Percentiles rank a stretch among this genome's conserved stretches.
These are phyloP conservation scores for Helicolenus hilgendorfi DNA, from an alignment of 2,797 vertebrate species.

Conservation along the genomic window DNA sequence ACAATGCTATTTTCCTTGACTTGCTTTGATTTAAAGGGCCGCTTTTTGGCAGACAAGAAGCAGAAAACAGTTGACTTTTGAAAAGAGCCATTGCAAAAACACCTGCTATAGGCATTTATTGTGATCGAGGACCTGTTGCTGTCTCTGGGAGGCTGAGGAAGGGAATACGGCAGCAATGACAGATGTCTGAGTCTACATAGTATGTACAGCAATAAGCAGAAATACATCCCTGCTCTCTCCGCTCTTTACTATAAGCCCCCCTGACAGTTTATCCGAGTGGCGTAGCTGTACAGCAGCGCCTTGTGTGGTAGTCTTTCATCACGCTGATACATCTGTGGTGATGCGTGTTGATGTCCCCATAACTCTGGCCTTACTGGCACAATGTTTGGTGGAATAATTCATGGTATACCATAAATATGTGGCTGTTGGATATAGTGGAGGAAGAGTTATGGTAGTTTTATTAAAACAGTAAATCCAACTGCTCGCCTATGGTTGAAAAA, in stretches of 20 bases:
- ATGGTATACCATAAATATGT: slow-evolving; percentile 78
- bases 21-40: slow-evolving; percentile 55
- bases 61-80: slow-evolving; percentile 32
- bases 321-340: slow-evolving; percentile 76
- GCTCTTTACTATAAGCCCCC: slow-evolving; percentile 6
- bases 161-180: slow-evolving; percentile 43
- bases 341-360: slow-evolving; percentile 77
- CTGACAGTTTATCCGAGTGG: slow-evolving; percentile 70
- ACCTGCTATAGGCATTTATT: slow-evolving; percentile 58
- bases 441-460: slow-evolving; percentile 82
- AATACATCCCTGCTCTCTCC: slow-evolving; percentile 3
- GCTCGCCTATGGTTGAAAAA: slow-evolving; percentile 32
- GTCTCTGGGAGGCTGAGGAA: slow-evolving; percentile 10
- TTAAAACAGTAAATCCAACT: slow-evolving; percentile 85
- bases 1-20: slow-evolving; percentile 15
- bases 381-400: slow-evolving; percentile 84
- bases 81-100: slow-evolving; percentile 53
- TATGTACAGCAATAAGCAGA: slow-evolving; percentile 46
- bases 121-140: slow-evolving; percentile 68
- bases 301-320: slow-evolving; percentile 74
- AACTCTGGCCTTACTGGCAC: slow-evolving; percentile 76
- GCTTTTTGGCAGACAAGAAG: slow-evolving; percentile 7
- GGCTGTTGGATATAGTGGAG: slow-evolving; percentile 36
- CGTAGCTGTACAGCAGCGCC: slow-evolving; percentile 12
- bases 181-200: slow-evolving; percentile 57